Evolutionary conservation across 1,140 invertebrate genomes (phyloP).

Genomic region (Ganaspis sp.): DNA sequence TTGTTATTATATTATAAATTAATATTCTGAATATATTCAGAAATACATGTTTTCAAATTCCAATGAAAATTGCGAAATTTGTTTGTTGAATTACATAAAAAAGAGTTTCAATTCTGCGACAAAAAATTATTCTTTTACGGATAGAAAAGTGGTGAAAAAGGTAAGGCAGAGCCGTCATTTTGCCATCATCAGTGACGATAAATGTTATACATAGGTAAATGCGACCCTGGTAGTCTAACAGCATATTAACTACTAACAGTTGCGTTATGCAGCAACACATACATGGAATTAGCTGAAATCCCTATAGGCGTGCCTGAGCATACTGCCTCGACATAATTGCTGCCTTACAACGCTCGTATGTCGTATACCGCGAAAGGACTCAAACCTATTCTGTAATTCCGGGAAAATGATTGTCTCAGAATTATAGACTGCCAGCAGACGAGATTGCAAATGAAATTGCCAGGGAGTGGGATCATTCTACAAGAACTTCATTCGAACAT

Average conservation of each 20-base stretch:
- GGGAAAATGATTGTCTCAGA: conserved; percentile 13
- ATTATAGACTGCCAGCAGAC: neutral
- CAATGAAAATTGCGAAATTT: no score
- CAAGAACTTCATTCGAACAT: neutral
- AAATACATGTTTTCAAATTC: no score
- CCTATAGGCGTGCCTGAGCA: conserved; percentile 50
- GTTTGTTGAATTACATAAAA: no score
- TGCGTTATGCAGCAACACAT: conserved; percentile 51
- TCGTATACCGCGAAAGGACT: conserved; percentile 6
- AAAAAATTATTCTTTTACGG: no score
- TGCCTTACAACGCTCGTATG: conserved; percentile 42
- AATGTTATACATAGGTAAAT: neutral
- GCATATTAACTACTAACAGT: conserved; percentile 2
- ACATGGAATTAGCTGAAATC: conserved; percentile 52
- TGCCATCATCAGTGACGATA: neutral
- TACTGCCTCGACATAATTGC: conserved; percentile 55
- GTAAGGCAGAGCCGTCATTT: neutral
- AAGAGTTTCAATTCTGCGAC: no score
- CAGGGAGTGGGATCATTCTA: neutral
- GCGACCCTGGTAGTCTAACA: neutral
- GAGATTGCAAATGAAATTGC: neutral
- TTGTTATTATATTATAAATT: no score
- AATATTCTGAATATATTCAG: no score
- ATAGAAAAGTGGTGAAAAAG: no score
- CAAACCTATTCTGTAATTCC: neutral